Percentiles rank a stretch among this genome's conserved stretches.
Evolutionary conservation across 30 jellyfish, hydroid and myxozoan genomes (phyloP).

Genomic region (Pelagia noctiluca): DNA sequence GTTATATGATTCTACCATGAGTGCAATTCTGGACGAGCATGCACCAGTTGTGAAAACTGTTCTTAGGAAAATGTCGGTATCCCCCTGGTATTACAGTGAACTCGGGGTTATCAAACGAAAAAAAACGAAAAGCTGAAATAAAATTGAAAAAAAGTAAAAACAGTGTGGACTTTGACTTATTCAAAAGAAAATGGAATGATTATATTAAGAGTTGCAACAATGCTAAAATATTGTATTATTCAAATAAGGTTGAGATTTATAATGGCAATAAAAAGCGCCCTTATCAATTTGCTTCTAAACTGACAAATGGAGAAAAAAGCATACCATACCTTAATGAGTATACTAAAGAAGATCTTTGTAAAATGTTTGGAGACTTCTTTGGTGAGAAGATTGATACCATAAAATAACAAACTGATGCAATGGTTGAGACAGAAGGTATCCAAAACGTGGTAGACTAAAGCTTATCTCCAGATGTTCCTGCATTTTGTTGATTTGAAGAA

Average conservation of each 20-base stretch:
- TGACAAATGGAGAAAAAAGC: conserved; percentile 49
- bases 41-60: conserved; percentile 32
- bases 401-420: conserved; percentile 5
- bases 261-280: not conserved
- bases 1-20: not conserved
- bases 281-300: conserved; percentile 18
- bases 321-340: conserved; percentile 40
- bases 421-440: conserved; percentile 18
- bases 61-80: conserved; percentile 20
- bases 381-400: conserved; percentile 29
- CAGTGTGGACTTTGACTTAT: not conserved
- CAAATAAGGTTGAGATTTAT: not conserved
- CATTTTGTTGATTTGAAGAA: not conserved
- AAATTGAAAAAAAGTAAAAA: not conserved
- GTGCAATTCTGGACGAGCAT: conserved; percentile 41
- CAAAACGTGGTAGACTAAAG: not conserved
- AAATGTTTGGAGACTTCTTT: conserved; percentile 35
- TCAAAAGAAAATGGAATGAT: not conserved
- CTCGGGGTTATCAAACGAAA: conserved; percentile 21
- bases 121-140: conserved; percentile 29
- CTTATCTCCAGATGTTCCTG: not conserved
- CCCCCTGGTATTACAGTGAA: conserved; percentile 44
- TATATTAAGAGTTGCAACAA: not conserved
- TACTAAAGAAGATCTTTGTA: conserved; percentile 35
- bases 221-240: not conserved